phyloP scores from a whole-genome alignment of 1,140 invertebrate genomes.

The Musca domestica region DNA sequence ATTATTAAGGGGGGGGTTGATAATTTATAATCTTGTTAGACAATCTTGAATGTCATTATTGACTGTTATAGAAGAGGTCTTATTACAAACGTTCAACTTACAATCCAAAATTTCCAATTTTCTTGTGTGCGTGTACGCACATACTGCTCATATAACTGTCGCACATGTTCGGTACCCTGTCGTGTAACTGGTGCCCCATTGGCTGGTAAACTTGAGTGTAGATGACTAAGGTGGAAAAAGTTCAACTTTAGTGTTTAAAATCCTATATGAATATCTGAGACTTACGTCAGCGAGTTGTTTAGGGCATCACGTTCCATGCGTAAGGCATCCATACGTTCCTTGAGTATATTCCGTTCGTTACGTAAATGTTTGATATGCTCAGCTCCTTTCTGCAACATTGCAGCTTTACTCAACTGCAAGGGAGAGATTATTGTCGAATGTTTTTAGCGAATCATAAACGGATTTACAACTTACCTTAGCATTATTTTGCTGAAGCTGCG shows the following conservation, averaged over 20 bases:
- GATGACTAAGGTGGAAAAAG: slow-evolving; percentile 65
- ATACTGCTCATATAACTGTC: slow-evolving; percentile 93
- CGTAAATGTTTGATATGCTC: slow-evolving; percentile 92
- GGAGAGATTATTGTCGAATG: slow-evolving; percentile 11
- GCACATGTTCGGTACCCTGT: slow-evolving; percentile 86
- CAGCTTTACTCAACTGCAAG: slow-evolving; percentile 84
- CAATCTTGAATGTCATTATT: no score
- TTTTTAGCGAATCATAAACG: slow-evolving; percentile 9
- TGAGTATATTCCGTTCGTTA: slow-evolving; percentile 78
- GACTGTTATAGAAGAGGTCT: neutral
- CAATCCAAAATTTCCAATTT: slow-evolving; percentile 99
- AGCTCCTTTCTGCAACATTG: slow-evolving; percentile 94
- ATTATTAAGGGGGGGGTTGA: no score
- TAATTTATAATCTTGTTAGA: no score
- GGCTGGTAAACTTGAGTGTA: slow-evolving; percentile 90
- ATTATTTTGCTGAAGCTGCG: slow-evolving; percentile 85
- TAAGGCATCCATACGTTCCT: slow-evolving; percentile 86
- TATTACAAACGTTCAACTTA: slow-evolving; percentile 56
- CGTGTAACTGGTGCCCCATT: slow-evolving; percentile 91
- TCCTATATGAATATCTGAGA: neutral
- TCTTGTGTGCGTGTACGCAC: slow-evolving; percentile 79
- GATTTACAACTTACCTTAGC: slow-evolving; percentile 68
- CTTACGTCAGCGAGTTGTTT: slow-evolving; percentile 79
- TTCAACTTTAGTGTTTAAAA: neutral
- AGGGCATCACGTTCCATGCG: slow-evolving; percentile 84